Percentiles rank a stretch among this genome's conserved stretches.
These are phyloP conservation scores for Phaethornis superciliosus DNA, from an alignment of 2,113 vertebrate species.

Conservation along the genomic window DNA sequence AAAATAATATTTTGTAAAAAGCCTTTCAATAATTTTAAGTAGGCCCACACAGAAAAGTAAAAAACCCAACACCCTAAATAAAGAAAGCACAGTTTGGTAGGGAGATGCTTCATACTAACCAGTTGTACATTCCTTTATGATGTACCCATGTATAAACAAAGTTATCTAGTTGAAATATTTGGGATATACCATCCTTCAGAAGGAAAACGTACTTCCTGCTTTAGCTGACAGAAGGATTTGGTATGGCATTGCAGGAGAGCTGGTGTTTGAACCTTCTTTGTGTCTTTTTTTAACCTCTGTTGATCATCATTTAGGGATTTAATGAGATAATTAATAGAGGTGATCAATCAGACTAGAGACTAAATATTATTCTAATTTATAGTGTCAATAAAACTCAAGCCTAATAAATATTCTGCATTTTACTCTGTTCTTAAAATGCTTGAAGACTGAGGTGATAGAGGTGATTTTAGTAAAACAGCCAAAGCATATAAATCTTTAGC, in stretches of 20 bases:
- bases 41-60: not conserved
- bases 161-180: not conserved
- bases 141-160: not conserved
- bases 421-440: not conserved
- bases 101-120: not conserved
- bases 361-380: not conserved
- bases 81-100: not conserved
- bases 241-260: rapidly evolving
- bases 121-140: not conserved
- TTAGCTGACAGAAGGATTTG: not conserved
- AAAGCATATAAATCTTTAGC: not conserved
- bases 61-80: not conserved
- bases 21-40: not conserved
- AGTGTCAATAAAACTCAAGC: not conserved
- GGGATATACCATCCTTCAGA: not conserved
- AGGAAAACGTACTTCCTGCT: not conserved
- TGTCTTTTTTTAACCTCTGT: not conserved
- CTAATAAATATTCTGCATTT: not conserved
- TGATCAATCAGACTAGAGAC: not conserved
- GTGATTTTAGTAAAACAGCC: not conserved
- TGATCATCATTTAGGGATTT: not conserved
- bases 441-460: not conserved
- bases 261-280: not conserved
- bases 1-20: not conserved
- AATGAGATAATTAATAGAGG: not conserved